Evolutionary conservation across 2,888 invertebrate species (phyloP).

Genomic region (Agrochola lota): DNA sequence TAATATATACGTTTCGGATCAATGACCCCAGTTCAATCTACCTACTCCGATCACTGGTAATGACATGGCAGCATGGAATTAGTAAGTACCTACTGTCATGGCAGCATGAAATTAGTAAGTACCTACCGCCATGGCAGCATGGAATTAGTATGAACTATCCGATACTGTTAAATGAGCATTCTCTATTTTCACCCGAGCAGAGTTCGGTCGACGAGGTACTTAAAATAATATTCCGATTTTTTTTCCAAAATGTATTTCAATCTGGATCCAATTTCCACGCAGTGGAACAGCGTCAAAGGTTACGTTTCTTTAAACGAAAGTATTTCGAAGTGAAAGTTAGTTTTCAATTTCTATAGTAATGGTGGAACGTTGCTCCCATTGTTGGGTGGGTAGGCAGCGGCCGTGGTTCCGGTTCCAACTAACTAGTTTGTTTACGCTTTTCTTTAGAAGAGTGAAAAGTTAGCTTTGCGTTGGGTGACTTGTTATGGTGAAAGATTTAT

Average conservation of each 20-base stretch:
- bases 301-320: slow-evolving; percentile 55
- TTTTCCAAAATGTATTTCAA: not conserved
- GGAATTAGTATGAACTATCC: no score
- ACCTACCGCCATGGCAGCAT: no score
- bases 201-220: no score
- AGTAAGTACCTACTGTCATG: no score
- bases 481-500: not conserved
- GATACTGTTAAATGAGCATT: no score
- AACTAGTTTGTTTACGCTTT: slow-evolving; percentile 59
- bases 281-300: not conserved
- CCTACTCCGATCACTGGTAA: no score
- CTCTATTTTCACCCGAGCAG: no score
- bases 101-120: no score
- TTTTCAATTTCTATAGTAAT: slow-evolving; percentile 63
- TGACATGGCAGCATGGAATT: no score
- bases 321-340: slow-evolving; percentile 62
- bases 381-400: slow-evolving; percentile 56
- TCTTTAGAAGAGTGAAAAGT: slow-evolving; percentile 18
- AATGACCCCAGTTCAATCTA: no score
- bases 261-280: not conserved
- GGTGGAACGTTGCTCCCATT: slow-evolving; percentile 58
- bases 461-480: not conserved
- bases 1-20: no score
- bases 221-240: not conserved
- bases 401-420: slow-evolving; percentile 54